phyloP scores from a whole-genome alignment of 2,888 invertebrate species.

The Scaptomyza cyrtandrae region DNA sequence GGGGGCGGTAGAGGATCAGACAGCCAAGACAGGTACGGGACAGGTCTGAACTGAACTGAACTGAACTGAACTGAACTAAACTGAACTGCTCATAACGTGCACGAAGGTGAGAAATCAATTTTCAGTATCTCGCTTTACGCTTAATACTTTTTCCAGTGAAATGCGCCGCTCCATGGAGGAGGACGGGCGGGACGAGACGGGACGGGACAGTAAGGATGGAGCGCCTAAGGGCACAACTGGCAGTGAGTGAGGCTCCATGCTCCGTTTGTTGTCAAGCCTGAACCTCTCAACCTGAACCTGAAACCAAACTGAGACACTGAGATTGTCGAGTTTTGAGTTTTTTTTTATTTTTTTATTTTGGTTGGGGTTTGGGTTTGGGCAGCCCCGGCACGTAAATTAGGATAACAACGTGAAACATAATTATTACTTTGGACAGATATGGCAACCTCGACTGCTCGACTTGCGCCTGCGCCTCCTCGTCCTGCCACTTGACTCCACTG shows the following conservation, averaged over 20 bases:
- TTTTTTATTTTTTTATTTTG: slow-evolving; percentile 18
- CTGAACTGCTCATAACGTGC: slow-evolving; percentile 71
- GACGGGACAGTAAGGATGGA: neutral
- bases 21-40: slow-evolving; percentile 19
- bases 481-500: slow-evolving; percentile 3
- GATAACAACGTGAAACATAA: slow-evolving; percentile 83
- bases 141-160: slow-evolving; percentile 79
- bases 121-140: slow-evolving; percentile 81
- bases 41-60: slow-evolving; percentile 14
- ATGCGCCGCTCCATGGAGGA: slow-evolving; percentile 58
- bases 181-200: neutral
- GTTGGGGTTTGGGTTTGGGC: slow-evolving; percentile 36
- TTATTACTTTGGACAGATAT: slow-evolving; percentile 81
- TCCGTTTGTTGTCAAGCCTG: slow-evolving; percentile 35
- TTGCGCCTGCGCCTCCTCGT: slow-evolving; percentile 21
- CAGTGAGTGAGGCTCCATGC: slow-evolving; percentile 13
- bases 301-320: neutral
- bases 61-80: slow-evolving; percentile 10
- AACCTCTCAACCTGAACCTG: slow-evolving; percentile 8
- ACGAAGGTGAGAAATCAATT: slow-evolving; percentile 83
- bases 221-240: slow-evolving; percentile 13
- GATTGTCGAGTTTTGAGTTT: neutral
- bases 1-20: neutral
- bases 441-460: slow-evolving; percentile 52
- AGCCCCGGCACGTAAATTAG: slow-evolving; percentile 81